Evolutionary conservation across 2,888 invertebrate genomes (phyloP).

Genomic region (Blastobasis adustella): DNA sequence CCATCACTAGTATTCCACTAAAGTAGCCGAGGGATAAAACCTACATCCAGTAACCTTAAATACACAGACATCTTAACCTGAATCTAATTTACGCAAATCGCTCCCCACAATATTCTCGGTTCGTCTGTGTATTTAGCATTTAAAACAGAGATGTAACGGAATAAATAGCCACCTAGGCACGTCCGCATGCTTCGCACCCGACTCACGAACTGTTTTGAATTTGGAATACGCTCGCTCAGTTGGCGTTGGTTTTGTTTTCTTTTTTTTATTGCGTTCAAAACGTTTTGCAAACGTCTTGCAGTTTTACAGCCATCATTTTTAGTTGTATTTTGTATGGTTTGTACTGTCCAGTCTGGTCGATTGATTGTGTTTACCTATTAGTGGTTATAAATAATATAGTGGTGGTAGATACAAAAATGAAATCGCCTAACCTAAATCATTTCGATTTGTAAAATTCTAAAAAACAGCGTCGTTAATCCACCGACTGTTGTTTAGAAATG

Average conservation of each 20-base stretch:
- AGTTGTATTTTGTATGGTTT: neutral
- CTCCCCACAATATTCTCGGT: conserved; percentile 51
- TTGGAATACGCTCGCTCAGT: conserved; percentile 55
- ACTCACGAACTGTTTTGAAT: conserved; percentile 71
- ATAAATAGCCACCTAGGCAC: conserved; percentile 57
- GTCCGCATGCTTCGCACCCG: conserved; percentile 57
- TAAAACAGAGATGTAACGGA: conserved; percentile 58
- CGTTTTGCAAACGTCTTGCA: conserved; percentile 20
- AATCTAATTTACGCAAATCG: conserved; percentile 55
- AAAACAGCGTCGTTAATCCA: too few relatives aligned
- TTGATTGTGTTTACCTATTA: too few relatives aligned
- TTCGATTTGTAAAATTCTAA: too few relatives aligned
- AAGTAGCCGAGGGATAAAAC: too few relatives aligned
- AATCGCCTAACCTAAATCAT: too few relatives aligned
- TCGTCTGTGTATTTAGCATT: conserved; percentile 59
- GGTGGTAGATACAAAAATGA: too few relatives aligned
- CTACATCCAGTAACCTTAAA: too few relatives aligned
- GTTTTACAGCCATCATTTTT: conserved; percentile 7
- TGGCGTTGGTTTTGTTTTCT: conserved; percentile 35
- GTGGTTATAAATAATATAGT: too few relatives aligned
- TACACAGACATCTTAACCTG: conserved; percentile 16
- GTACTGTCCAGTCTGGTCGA: too few relatives aligned
- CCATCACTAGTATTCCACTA: too few relatives aligned
- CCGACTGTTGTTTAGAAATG: conserved; percentile 40
- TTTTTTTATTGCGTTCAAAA: conserved; percentile 24